Base-by-base conservation (phyloP, 2,888 invertebrate species). In the Thera britannica region DNA sequence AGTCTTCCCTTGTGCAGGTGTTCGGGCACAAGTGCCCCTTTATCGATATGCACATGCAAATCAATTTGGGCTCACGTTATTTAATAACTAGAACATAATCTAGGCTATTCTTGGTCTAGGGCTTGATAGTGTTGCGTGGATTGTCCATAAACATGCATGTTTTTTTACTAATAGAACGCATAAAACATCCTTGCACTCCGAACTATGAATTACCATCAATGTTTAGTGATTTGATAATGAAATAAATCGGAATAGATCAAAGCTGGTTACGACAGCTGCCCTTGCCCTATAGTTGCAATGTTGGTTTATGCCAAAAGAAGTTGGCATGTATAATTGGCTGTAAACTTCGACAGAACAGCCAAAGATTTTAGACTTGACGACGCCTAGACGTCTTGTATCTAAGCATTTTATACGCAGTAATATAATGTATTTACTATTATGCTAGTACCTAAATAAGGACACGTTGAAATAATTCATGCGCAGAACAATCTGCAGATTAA, bases 301-400 rank as follows among this genome's bases (percentile, higher is more conserved):
- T 77, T 84, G 83, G 83, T 84, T 77, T 81, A 84, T 90, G 91
- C 89, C 91, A 90, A 88, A 76, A 81, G 82, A 80, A 80, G 74
- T 88, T 92, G 91, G 90, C 91, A 87, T 80, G 74, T 70, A 75
- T 62, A 77, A 71, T 88, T 90, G 90, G 90, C 90, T 81, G 75
- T 77, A 76, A 74, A 75, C 77, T 70, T 74, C 73, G 58, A 71
- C 74, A 74, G 76, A 76, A 77, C 77, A 80, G 90, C 90, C 92
- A 92, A 90, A 87, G 84, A 84, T 89, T 89, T 90, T 86, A 89
- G 90, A 91, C 91, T 79, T 74, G 81, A 82, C 85, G 90, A 85
- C 90, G 90, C 90, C 90, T 87, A 86, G 75, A 79, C 76, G 73
- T 77, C n/a, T n/a, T 56, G n/a, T 34, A 46, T 46, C 2, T 46